Conservation (phyloP, 2,113 vertebrate genomes). For the Vireo altiloquus region DNA sequence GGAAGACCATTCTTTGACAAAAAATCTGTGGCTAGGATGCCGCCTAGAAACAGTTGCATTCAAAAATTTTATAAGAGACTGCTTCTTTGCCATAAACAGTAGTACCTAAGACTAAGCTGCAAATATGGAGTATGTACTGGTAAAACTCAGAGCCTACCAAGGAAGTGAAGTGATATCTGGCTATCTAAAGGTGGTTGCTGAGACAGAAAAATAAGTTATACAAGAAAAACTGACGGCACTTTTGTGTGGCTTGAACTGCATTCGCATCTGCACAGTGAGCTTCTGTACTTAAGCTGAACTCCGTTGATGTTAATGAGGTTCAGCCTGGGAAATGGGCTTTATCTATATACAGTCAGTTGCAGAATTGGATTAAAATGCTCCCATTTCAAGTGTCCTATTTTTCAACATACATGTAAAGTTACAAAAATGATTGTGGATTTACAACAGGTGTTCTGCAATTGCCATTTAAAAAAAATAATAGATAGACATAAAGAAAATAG, state of each 20-base stretch:
- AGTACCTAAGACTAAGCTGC: background rate
- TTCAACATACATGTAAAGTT: background rate
- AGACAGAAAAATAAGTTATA: background rate
- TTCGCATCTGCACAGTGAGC: background rate
- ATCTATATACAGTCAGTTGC: background rate
- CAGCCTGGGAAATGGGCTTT: slow-evolving; percentile 11
- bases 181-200: background rate
- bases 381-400: background rate
- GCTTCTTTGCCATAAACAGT: background rate
- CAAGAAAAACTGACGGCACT: background rate
- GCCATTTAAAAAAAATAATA: background rate
- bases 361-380: slow-evolving; percentile 16
- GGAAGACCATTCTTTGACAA: background rate
- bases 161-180: background rate
- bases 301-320: background rate
- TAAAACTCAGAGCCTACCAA: background rate
- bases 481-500: background rate
- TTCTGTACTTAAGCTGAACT: background rate
- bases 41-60: background rate
- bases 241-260: background rate
- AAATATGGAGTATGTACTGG: background rate
- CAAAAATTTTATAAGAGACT: background rate
- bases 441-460: background rate
- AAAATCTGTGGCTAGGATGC: background rate
- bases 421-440: background rate